Percentiles rank a stretch among this genome's conserved stretches.
These are phyloP conservation scores for Vimba vimba DNA, from an alignment of 2,113 vertebrate species.

Conservation along the genomic window DNA sequence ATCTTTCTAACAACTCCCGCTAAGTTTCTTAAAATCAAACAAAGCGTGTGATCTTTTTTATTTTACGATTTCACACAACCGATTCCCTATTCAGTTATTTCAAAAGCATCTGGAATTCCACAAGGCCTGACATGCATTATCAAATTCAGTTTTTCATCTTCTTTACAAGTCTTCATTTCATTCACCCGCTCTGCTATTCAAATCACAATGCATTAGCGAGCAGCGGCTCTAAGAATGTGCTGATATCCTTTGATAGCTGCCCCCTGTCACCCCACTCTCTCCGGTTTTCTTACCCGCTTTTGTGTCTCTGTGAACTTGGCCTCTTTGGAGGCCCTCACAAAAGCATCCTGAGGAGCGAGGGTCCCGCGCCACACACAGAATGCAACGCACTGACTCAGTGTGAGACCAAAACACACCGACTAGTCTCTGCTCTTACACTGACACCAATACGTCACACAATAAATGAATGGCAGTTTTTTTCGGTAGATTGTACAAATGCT, in stretches of 20 bases:
- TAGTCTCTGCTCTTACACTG: conserved; percentile 3
- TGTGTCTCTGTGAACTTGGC: conserved; percentile 69
- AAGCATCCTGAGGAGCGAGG: conserved; percentile 65
- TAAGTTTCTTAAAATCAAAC: not conserved
- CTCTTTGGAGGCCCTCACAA: conserved; percentile 71
- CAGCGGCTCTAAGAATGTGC: conserved; percentile 44
- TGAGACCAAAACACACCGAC: not conserved
- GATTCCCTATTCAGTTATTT: not conserved
- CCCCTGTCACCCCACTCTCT: conserved; percentile 59
- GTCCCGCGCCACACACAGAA: conserved; percentile 58
- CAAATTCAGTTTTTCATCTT: conserved; percentile 27
- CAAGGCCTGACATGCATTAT: conserved; percentile 46
- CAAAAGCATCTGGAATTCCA: conserved; percentile 36
- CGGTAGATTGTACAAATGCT: not conserved
- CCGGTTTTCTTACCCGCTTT: conserved; percentile 60
- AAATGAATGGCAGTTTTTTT: not conserved
- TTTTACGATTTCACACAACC: conserved; percentile 9
- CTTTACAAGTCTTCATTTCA: conserved; percentile 33
- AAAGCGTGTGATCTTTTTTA: not conserved
- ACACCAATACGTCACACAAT: not conserved
- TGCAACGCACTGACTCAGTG: conserved; percentile 51
- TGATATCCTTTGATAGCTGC: conserved; percentile 71
- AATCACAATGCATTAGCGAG: conserved; percentile 52
- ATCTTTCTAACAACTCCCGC: not conserved
- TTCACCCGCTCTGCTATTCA: conserved; percentile 50